A percentile compares a stretch with the other conserved stretches of the same genome.
Evolutionary conservation across 2,113 vertebrate genomes (phyloP).

Genomic region (Patagioenas fasciata): DNA sequence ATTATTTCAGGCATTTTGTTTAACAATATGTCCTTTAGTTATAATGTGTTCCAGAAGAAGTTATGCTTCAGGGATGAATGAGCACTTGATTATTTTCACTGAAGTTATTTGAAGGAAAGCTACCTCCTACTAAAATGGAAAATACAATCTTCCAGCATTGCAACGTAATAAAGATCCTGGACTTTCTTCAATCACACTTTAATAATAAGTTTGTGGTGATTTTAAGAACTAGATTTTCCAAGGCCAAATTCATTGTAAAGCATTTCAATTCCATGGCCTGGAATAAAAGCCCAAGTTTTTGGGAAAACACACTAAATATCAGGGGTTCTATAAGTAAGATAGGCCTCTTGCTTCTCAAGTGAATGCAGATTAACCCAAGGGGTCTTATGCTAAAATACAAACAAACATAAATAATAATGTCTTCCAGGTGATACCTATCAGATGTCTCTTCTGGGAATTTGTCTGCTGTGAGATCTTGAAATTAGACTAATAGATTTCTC

Average conservation of each 20-base stretch:
- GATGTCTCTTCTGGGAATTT: not conserved
- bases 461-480: not conserved
- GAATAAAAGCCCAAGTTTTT: not conserved
- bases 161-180: not conserved
- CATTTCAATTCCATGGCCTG: not conserved
- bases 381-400: not conserved
- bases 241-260: not conserved
- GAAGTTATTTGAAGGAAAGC: not conserved
- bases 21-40: not conserved
- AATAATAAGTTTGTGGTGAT: not conserved
- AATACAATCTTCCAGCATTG: not conserved
- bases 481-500: not conserved
- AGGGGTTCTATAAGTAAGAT: not conserved
- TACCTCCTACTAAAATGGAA: not conserved
- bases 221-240: not conserved
- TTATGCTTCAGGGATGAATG: not conserved
- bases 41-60: not conserved
- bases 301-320: not conserved
- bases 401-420: not conserved
- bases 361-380: not conserved
- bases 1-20: not conserved
- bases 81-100: not conserved
- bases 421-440: not conserved
- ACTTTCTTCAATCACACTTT: not conserved
- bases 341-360: not conserved